Conservation (phyloP, 2,797 vertebrate genomes). For the Pseudomugil gertrudae region DNA sequence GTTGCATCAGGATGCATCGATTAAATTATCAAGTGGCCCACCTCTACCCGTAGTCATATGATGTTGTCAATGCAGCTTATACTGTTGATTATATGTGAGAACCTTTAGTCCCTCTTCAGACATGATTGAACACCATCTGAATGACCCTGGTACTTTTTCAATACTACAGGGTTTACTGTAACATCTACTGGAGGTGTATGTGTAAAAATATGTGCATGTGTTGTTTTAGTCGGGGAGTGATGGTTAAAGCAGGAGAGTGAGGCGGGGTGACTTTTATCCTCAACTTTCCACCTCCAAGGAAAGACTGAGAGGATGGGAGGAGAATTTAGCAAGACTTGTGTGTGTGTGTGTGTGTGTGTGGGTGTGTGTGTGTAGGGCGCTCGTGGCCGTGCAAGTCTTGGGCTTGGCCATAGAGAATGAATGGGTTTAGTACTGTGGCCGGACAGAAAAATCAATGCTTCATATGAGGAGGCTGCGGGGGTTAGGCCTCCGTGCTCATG, state of each 20-base stretch:
- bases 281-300: conserved; percentile 90
- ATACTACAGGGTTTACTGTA: too few species aligned
- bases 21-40: too few species aligned
- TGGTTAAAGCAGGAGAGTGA: conserved; percentile 52
- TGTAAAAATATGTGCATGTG: conserved; percentile 25
- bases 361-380: conserved; percentile 39
- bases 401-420: conserved; percentile 94
- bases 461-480: conserved; percentile 99
- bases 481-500: conserved; percentile 98
- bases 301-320: conserved; percentile 80
- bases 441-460: conserved; percentile 99
- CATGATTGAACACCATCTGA: too few species aligned
- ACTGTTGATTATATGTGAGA: too few species aligned
- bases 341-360: conserved; percentile 45
- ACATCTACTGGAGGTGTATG: too few species aligned
- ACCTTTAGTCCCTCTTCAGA: too few species aligned
- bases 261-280: conserved; percentile 86
- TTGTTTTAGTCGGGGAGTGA: conserved; percentile 37
- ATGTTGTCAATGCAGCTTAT: too few species aligned
- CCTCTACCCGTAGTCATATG: too few species aligned
- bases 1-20: too few species aligned
- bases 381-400: conserved; percentile 50
- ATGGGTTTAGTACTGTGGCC: conserved; percentile 91
- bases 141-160: too few species aligned
- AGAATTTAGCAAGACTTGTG: conserved; percentile 78